These are phyloP conservation scores for Drosophila mayaguana DNA, from an alignment of 2,888 invertebrate species.

Conservation along the genomic window DNA sequence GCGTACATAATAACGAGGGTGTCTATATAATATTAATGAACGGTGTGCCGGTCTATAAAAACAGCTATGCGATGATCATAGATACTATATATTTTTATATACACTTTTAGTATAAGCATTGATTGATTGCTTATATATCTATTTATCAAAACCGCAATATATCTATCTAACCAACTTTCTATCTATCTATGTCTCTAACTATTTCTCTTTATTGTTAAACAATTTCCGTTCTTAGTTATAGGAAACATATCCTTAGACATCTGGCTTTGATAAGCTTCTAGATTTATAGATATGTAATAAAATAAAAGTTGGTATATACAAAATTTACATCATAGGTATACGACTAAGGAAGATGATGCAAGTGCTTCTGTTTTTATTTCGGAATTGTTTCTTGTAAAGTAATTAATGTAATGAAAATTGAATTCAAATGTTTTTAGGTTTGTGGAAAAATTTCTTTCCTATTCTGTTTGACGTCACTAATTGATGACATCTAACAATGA, in stretches of 20 bases:
- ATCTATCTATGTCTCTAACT: neutral
- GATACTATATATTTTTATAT: neutral
- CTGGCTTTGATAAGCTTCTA: no score
- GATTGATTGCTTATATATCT: neutral
- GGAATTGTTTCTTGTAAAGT: neutral
- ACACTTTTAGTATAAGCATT: neutral
- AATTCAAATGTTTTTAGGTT: neutral
- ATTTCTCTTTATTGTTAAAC: neutral
- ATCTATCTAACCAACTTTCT: no score
- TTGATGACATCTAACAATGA: neutral
- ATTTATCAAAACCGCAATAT: no score
- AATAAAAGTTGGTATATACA: neutral
- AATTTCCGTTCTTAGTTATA: neutral
- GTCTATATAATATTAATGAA: neutral
- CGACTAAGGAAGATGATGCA: neutral
- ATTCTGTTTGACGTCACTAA: neutral
- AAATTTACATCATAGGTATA: neutral
- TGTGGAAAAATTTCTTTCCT: neutral
- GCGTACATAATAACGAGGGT: neutral
- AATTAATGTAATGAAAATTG: neutral
- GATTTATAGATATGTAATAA: neutral
- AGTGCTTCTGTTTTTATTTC: neutral
- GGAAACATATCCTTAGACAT: neutral
- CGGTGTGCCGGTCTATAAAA: no score
- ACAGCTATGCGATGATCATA: neutral